Evolutionary conservation across 2,888 invertebrate genomes (phyloP).

Genomic region (Eumacrocentrus americanus): DNA sequence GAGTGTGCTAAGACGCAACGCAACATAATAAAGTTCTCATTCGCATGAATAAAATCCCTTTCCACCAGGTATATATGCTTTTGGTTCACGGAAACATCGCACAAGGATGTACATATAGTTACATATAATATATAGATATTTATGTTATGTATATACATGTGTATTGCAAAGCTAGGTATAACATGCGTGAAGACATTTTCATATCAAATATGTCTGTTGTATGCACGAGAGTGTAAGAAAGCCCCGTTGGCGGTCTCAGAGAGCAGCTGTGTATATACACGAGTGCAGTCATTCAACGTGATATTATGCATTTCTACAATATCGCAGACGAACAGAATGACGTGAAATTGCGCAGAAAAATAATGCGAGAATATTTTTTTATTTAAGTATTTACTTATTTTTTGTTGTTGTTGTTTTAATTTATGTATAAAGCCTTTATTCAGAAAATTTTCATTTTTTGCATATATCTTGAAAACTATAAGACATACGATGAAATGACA

Average conservation of each 20-base stretch:
- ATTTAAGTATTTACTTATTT: too few species aligned
- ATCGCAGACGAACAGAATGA: too few species aligned
- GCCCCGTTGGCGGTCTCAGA: background rate
- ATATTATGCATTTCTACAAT: background rate
- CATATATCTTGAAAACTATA: too few species aligned
- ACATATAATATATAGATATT: too few species aligned
- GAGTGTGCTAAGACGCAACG: background rate
- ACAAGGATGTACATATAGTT: background rate
- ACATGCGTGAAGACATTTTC: background rate
- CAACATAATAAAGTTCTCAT: background rate
- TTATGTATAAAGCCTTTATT: too few species aligned
- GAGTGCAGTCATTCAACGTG: background rate
- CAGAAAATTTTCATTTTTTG: too few species aligned
- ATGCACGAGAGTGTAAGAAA: background rate
- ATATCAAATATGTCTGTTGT: background rate
- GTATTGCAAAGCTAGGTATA: too few species aligned
- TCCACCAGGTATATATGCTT: background rate
- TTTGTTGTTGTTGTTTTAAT: too few species aligned
- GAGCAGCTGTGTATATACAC: background rate
- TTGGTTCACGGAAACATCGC: background rate
- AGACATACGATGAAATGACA: too few species aligned
- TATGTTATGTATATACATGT: too few species aligned
- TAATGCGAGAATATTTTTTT: too few species aligned
- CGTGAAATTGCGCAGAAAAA: too few species aligned
- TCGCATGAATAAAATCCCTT: background rate